Base-by-base conservation (phyloP, 1,140 invertebrate genomes). In the Grapholita molesta region DNA sequence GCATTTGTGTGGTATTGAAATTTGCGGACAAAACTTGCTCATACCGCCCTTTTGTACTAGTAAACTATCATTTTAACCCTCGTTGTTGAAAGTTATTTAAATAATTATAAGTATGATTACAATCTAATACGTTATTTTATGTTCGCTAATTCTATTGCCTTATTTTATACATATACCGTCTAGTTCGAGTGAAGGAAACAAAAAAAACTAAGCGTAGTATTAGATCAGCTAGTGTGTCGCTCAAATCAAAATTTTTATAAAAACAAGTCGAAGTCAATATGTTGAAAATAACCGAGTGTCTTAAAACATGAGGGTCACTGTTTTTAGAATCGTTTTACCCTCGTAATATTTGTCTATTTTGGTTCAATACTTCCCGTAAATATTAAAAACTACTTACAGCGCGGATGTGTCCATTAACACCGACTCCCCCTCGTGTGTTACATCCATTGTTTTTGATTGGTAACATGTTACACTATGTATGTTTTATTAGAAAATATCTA, bases 1-100 rank as follows among this genome's bases (percentile, higher is more conserved):
- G 85, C 85, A 80, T 90, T 82, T 83, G 85, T 81, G 80, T 83
- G 79, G 82, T 85, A 90, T 89, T 88, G 84, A 88, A 88, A 89
- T 90, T 90, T 89, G 89, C 85, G 81, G 81, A 77, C 76, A 72
- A 77, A 89, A 89, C 71, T 89, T 89, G 64, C 18, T 30, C 55
- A 12, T 61, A 12, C 15, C n/a, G 23, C 55, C 15, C 12, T 57
- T 57, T 28, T n/a, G 35, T n/a, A 38, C n/a, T 38, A n/a, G 24
- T 61, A 30, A 25, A 25, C 0, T 25, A 21, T 61, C n/a, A n/a
- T n/a, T n/a, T n/a, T n/a, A n/a, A 12, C 55, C 25, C 15, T 25
- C 21, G 11, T 11, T 57, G 7, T n/a, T 53, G 52, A 28, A 57
- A 57, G 23, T 57, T 52, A 18, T 7, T 30, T n/a, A 38, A 6